A percentile compares a stretch with the other conserved stretches of the same genome.
Conservation (phyloP, 2,888 invertebrate genomes). For the Zhuqinia jingwanae region DNA sequence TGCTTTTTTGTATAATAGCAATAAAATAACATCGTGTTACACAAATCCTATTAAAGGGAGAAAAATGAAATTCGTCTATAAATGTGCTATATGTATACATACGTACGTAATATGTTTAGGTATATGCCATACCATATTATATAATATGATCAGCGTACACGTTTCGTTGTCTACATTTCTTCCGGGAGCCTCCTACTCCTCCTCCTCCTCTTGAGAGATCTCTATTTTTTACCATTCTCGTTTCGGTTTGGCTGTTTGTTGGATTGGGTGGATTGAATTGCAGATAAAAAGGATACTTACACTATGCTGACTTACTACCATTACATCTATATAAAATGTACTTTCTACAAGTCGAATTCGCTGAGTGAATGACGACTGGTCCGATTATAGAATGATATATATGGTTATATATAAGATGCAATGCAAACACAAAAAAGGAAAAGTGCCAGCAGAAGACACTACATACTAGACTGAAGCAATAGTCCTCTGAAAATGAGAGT, state of each 20-base stretch:
- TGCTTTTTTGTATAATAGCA: conserved; percentile 10
- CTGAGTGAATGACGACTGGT: no score
- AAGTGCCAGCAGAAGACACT: conserved; percentile 11
- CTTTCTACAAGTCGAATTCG: not conserved
- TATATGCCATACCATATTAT: no score
- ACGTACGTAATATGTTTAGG: no score
- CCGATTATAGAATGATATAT: no score
- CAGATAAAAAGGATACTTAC: conserved; percentile 45
- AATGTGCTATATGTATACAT: not conserved
- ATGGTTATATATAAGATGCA: no score
- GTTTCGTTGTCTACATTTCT: conserved; percentile 35
- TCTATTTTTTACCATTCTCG: not conserved
- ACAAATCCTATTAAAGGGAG: not conserved
- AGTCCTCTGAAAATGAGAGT: no score
- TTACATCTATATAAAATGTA: not conserved
- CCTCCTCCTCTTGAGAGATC: conserved; percentile 46
- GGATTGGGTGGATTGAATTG: conserved; percentile 39
- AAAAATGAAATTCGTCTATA: not conserved
- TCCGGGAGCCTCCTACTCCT: conserved; percentile 31
- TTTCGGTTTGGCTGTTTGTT: conserved; percentile 38
- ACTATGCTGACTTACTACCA: not conserved
- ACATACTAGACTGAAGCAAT: no score
- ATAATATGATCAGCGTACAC: no score
- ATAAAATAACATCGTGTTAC: not conserved
- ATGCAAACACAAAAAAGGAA: not conserved